phyloP scores from a whole-genome alignment of 1,140 invertebrate species.

The Trigoniulus corallinus region DNA sequence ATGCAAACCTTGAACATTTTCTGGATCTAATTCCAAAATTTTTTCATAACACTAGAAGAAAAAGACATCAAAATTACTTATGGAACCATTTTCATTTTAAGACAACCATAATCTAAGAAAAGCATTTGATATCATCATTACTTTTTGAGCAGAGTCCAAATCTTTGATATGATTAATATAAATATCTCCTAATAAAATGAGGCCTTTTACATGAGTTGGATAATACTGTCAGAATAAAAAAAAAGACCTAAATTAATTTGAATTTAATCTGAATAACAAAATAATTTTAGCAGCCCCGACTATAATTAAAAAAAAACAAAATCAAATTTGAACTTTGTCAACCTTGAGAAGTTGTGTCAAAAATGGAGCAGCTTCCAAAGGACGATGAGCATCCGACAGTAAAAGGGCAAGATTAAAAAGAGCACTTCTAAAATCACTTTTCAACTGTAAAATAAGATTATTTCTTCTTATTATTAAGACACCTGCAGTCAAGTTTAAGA shows the following conservation, averaged over 20 bases:
- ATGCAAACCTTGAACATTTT: slow-evolving; percentile 85
- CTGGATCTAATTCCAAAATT: slow-evolving; percentile 70
- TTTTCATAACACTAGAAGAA: slow-evolving; percentile 63
- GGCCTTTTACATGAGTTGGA: slow-evolving; percentile 84
- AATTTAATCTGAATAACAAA: too few species aligned
- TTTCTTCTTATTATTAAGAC: background rate
- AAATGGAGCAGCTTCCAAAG: slow-evolving; percentile 80
- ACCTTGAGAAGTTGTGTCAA: slow-evolving; percentile 65
- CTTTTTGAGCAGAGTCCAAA: slow-evolving; percentile 74
- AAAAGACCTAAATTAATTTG: slow-evolving; percentile 2
- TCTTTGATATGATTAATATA: slow-evolving; percentile 94
- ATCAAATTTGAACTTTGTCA: slow-evolving; percentile 5
- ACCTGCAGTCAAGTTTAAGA: background rate
- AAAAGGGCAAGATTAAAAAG: slow-evolving; percentile 86
- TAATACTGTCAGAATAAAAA: slow-evolving; percentile 50
- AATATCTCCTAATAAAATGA: slow-evolving; percentile 87
- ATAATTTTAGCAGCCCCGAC: too few species aligned
- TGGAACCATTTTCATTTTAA: too few species aligned
- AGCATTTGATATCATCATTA: too few species aligned
- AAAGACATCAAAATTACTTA: background rate
- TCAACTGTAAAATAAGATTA: slow-evolving; percentile 22
- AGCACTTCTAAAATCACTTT: slow-evolving; percentile 59
- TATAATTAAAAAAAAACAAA: too few species aligned
- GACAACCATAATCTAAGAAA: background rate
- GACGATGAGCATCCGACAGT: slow-evolving; percentile 67